phyloP scores from a whole-genome alignment of 1,140 invertebrate genomes.

The Drosophila arizonae region DNA sequence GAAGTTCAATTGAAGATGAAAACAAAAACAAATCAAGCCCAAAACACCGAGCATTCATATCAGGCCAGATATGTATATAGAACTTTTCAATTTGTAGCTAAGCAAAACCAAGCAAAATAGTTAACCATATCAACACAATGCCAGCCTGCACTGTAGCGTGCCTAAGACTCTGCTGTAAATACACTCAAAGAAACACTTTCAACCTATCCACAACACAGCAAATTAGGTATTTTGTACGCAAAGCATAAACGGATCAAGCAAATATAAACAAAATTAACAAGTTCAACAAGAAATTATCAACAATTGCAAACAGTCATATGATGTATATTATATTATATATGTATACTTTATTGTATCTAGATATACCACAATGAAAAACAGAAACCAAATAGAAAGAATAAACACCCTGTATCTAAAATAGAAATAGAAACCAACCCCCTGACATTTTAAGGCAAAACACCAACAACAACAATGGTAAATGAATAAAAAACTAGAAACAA shows the following conservation, averaged over 20 bases:
- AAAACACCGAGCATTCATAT: slow-evolving; percentile 20
- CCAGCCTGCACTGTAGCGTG: slow-evolving; percentile 39
- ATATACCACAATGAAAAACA: slow-evolving; percentile 2
- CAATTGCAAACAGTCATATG: slow-evolving; percentile 12
- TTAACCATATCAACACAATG: slow-evolving; percentile 33
- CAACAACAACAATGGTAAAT: slow-evolving; percentile 19
- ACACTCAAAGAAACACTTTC: slow-evolving; percentile 32
- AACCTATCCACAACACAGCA: slow-evolving; percentile 24
- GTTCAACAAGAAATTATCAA: slow-evolving; percentile 12
- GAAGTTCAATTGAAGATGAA: too few species aligned
- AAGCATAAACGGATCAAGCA: slow-evolving; percentile 15
- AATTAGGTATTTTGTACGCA: slow-evolving; percentile 58
- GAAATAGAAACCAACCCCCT: slow-evolving; percentile 28
- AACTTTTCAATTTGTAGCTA: slow-evolving; percentile 12
- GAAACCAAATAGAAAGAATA: slow-evolving; percentile 6
- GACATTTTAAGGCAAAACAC: slow-evolving; percentile 39
- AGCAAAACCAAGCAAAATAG: background rate
- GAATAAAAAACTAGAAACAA: slow-evolving; percentile 20
- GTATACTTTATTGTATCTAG: slow-evolving; percentile 35
- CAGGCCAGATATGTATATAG: slow-evolving; percentile 10
- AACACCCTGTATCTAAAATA: slow-evolving; percentile 32
- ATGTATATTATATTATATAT: slow-evolving; percentile 36
- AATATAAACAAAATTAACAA: slow-evolving; percentile 2
- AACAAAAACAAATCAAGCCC: background rate
- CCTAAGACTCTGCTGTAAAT: slow-evolving; percentile 40